Base-by-base conservation (phyloP, 23 tunicate species). In the Clavelina lepadiformis region DNA sequence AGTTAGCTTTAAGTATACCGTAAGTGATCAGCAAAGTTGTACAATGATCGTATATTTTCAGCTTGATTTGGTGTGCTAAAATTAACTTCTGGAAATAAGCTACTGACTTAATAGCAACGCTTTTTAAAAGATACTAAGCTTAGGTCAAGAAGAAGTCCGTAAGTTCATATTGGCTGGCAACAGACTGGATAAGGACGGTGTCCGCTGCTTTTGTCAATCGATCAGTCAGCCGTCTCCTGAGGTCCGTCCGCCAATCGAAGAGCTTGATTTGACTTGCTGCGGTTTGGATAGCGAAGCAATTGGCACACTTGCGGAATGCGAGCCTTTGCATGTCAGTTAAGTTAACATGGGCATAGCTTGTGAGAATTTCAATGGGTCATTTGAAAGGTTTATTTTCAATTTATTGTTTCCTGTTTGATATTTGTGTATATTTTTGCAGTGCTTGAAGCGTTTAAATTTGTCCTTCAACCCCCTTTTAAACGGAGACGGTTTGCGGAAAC, bases 131-230 rank as follows among this genome's bases (percentile, higher is more conserved):
- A 25, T 66, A 15, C 3, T 23, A 13, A 46, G 72, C 35, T 46
- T 66, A 28, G 57, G 72, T 5, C 72, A 46, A 26, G 56, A 66
- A 46, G 57, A 66, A 46, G 18, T 66, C 18, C 34, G 47, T 3
- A 66, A 26, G 19, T 46, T 66, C 3, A 35, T 66, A 58, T 66
- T 66, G 57, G 56, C 72, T 46, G 72, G 72, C 57, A 66, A 46
- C 72, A 34, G 72, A 15, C 24, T 66, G 34, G 72, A 28, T 66
- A 36, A 24, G 18, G 72, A 23, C 3, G 72, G 72, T 4, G 5
- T 66, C 35, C 11, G 56, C 3, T 46, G n/a, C 8, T 36, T 66
- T 28, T 66, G 72, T 28, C n/a, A 20, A 19, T 46, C 56, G 7
- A 27, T 66, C 5, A 66, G 24, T n/a, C 23, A 22, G 3, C 57